These are phyloP conservation scores for Cavia porcellus DNA, from an alignment of 2,113 vertebrate species.

Conservation along the genomic window DNA sequence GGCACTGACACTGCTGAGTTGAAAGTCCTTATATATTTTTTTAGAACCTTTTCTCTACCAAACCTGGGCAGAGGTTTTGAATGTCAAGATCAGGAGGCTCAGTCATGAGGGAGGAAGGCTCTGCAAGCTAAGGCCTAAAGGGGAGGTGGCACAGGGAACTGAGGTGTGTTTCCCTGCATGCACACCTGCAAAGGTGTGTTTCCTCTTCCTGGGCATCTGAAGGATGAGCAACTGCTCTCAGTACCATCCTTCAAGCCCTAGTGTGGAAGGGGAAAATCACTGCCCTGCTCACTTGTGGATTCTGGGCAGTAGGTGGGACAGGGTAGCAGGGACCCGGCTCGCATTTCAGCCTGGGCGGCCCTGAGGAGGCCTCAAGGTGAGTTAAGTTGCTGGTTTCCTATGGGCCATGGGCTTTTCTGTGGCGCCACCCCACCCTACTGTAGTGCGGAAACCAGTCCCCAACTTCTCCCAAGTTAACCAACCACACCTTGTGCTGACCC, in stretches of 20 bases:
- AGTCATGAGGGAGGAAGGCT: fast-evolving
- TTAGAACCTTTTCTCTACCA: background rate
- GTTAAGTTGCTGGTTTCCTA: fast-evolving
- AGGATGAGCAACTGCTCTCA: fast-evolving
- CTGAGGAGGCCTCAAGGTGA: background rate
- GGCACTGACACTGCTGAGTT: no score
- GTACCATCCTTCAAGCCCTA: fast-evolving
- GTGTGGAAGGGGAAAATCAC: fast-evolving
- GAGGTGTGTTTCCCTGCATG: fast-evolving
- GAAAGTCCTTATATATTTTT: no score
- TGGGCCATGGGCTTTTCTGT: fast-evolving
- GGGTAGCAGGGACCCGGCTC: background rate
- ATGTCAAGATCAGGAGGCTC: fast-evolving
- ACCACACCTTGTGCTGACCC: no score
- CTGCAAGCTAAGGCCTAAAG: fast-evolving
- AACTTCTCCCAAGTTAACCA: background rate
- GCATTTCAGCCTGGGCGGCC: background rate
- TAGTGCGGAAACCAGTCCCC: no score
- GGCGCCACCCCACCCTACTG: background rate
- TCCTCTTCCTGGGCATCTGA: background rate
- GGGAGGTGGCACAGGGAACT: fast-evolving
- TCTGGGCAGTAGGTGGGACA: background rate
- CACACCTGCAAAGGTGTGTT: fast-evolving
- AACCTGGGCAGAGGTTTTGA: fast-evolving
- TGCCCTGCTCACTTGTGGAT: no score